A percentile compares a stretch with the other conserved stretches of the same genome.
These are phyloP conservation scores for Melanostoma mellinum DNA, from an alignment of 2,888 invertebrate genomes.

Conservation along the genomic window DNA sequence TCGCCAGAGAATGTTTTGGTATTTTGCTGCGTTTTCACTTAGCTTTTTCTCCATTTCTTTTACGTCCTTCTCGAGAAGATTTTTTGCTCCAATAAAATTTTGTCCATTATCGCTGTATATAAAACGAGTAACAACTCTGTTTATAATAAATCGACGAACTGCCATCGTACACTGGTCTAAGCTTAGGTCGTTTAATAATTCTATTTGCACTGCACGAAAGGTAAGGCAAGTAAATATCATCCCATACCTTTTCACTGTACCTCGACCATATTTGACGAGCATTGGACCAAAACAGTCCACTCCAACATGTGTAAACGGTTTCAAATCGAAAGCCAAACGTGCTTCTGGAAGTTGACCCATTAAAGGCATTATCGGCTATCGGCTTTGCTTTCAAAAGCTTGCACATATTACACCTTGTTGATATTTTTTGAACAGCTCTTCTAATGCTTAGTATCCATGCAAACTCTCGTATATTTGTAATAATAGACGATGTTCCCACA, in stretches of 20 bases:
- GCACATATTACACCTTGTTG: slow-evolving; percentile 1
- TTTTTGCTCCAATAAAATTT: slow-evolving; percentile 21
- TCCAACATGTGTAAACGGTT: slow-evolving; percentile 5
- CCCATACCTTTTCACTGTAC: slow-evolving; percentile 1
- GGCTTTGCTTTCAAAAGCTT: slow-evolving; percentile 8
- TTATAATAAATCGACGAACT: slow-evolving; percentile 14
- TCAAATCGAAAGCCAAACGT: slow-evolving; percentile 7
- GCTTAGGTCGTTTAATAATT: slow-evolving; percentile 14
- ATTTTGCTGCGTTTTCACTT: slow-evolving; percentile 4
- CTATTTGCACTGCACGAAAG: slow-evolving; percentile 18
- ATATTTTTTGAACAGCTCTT: slow-evolving; percentile 1
- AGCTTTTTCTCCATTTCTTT: slow-evolving; percentile 5
- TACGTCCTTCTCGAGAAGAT: slow-evolving; percentile 15
- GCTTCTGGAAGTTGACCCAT: slow-evolving; percentile 35
- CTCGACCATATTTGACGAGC: slow-evolving; percentile 1
- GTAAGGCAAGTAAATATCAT: slow-evolving; percentile 22
- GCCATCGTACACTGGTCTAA: slow-evolving; percentile 19
- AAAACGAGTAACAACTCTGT: slow-evolving; percentile 12
- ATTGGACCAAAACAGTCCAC: slow-evolving; percentile 8
- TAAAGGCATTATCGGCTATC: background rate
- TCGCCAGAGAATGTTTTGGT: slow-evolving; percentile 32
- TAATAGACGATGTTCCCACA: background rate
- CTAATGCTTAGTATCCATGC: slow-evolving; percentile 24
- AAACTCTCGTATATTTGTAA: background rate
- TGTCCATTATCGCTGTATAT: slow-evolving; percentile 25